Percentiles rank a stretch among this genome's conserved stretches.
These are phyloP conservation scores for Holothuria leucospilota DNA, from an alignment of 53 echinoderm and acorn worm species.

Conservation along the genomic window DNA sequence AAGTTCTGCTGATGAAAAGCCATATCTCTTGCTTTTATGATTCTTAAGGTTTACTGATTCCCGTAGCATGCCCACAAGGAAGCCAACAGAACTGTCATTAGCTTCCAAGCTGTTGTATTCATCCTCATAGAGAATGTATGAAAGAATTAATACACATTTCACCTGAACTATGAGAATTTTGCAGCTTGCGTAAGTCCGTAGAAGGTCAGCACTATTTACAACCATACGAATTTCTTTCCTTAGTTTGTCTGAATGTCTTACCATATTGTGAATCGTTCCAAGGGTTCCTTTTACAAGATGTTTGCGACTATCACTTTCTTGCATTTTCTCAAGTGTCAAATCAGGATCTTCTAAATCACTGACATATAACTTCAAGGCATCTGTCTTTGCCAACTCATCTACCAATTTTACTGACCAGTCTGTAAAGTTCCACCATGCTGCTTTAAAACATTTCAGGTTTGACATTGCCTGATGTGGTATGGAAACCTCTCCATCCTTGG, in stretches of 20 bases:
- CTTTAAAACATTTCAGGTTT: slow-evolving; percentile 75
- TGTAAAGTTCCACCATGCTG: slow-evolving; percentile 89
- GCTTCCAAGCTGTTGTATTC: slow-evolving; percentile 72
- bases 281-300: slow-evolving; percentile 79
- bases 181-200: slow-evolving; percentile 56
- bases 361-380: slow-evolving; percentile 26
- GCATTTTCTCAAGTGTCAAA: slow-evolving; percentile 54
- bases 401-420: slow-evolving; percentile 61
- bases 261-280: slow-evolving; percentile 81
- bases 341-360: slow-evolving; percentile 70
- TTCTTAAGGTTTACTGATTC: slow-evolving; percentile 67
- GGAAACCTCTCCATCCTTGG: slow-evolving; percentile 1
- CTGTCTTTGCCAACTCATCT: slow-evolving; percentile 35
- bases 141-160: slow-evolving; percentile 69
- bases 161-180: slow-evolving; percentile 76
- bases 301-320: slow-evolving; percentile 56
- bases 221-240: slow-evolving; percentile 34
- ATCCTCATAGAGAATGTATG: slow-evolving; percentile 84
- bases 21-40: slow-evolving; percentile 79
- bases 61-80: slow-evolving; percentile 67
- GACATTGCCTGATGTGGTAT: slow-evolving; percentile 71
- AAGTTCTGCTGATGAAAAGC: slow-evolving; percentile 83
- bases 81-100: slow-evolving; percentile 58
- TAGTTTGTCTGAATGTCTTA: slow-evolving; percentile 59
- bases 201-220: slow-evolving; percentile 60